Base-by-base conservation (phyloP, 2,113 vertebrate species). In the Vidua macroura region DNA sequence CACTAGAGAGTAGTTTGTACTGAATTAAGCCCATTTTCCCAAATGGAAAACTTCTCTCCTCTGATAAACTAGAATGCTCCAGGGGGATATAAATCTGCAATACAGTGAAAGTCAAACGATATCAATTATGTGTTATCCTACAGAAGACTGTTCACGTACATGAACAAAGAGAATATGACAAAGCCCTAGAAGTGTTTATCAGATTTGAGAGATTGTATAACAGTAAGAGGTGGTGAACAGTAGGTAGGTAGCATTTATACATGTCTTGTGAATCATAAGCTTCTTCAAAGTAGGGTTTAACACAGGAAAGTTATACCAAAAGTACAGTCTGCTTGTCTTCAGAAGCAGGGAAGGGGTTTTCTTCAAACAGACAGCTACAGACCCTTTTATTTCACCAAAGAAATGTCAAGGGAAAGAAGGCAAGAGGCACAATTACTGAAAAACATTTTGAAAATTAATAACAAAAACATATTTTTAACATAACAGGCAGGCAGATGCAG, bases 81-180 rank as follows among this genome's bases (percentile, higher is more conserved):
- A 66, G 19, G 9, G 35, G 30, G 41, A 91, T 83, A 85, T 90
- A 79, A 94, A 94, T 69, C 60, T 66, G 44, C 84, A 79, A 74
- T 62, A 93, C 58, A 80, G 46, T 64, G 87, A 53, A 90, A 96
- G 37, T 85, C 66, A 91, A 94, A 84, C 82, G 56, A 3, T 79
- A 94, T 76, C 62, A 95, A 56, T 93, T 94, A 83, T 8, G 1
- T 69, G 28, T 82, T 92, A 93, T 82, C 88, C 66, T 85, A 64
- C 78, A 83, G 58, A 95, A 91, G 52, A 43, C 60, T 93, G 49
- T 84, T 93, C 86, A 48, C 0, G 0, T 83, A 72, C n/a, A 53
- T 69, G 84, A 96, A 97, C 62, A 93, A 95, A 95, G 78, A 89
- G 69, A 95, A 20, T 82, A 79, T 95, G 84, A 95, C 94, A 95